phyloP scores from a whole-genome alignment of 2,113 vertebrate species.

The Sialia sialis region DNA sequence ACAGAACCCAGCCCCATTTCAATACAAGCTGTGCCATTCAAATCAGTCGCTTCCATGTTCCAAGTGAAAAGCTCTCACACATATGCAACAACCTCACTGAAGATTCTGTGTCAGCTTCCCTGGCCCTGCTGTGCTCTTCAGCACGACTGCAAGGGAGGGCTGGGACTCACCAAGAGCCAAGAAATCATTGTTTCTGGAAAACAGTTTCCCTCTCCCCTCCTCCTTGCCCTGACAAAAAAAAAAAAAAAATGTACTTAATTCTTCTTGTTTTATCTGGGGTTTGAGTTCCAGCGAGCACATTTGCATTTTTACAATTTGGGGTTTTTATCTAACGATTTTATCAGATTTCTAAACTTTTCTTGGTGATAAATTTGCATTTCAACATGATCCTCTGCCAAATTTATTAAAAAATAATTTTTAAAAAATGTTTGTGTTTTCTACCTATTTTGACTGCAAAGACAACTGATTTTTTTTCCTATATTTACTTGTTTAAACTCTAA shows the following conservation, averaged over 20 bases:
- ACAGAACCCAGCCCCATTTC: neutral
- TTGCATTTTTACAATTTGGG: conserved; percentile 14
- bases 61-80: neutral
- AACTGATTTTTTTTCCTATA: neutral
- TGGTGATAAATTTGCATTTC: conserved; percentile 36
- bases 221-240: neutral
- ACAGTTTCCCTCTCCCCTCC: neutral
- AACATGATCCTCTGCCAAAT: conserved; percentile 59
- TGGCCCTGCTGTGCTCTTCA: neutral
- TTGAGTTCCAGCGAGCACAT: neutral
- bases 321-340: neutral
- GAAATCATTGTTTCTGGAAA: neutral
- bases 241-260: neutral
- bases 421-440: conserved; percentile 32
- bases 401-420: conserved; percentile 26
- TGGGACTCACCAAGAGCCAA: neutral
- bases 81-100: conserved; percentile 6
- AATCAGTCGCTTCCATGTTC: conserved; percentile 60
- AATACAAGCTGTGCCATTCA: conserved; percentile 65
- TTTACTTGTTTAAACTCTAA: conserved; percentile 44
- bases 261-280: neutral
- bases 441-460: conserved; percentile 50
- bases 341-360: conserved; percentile 34
- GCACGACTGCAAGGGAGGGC: neutral
- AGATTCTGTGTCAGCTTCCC: neutral